Base-by-base conservation (phyloP, 2,113 vertebrate species). In the Trachemys scripta region DNA sequence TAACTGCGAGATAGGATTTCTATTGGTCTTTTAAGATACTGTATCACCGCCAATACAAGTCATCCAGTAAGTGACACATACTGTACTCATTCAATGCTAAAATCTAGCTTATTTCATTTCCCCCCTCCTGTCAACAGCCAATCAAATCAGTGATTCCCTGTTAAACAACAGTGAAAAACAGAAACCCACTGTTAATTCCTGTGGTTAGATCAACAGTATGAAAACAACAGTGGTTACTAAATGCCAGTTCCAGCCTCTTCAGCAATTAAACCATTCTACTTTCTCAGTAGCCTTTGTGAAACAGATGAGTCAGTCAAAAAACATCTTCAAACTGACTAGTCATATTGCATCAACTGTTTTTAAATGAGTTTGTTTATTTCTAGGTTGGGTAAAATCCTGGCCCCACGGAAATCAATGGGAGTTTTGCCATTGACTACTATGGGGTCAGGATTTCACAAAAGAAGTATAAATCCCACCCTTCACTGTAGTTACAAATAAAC, bases 101-200 rank as follows among this genome's bases (percentile, higher is more conserved):
- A 95, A 94, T 88, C 92, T 88, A 42, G 69, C 90, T 94, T 96
- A 89, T 81, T 89, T 87, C 88, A 94, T 94, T 96, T 96, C 96
- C 93, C 95, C 92, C 93, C 92, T 97, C 89, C 96, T 96, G 96
- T 50, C 94, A 95, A 96, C 94, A 97, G 96, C 84, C 96, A 90
- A 93, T 94, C 91, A 94, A 97, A 97, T 91, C 92, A 96, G 92
- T 11, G 82, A 87, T 96, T 91, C 95, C 92, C 95, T 92, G 84
- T 89, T 95, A 93, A 80, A 92, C 92, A 84, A n/a, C 88, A 94
- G 88, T 12, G 92, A 89, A 94, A 96, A 96, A 95, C 96, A 97
- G 96, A 94, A 97, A 96, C 96, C 93, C 95, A 94, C 92, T 85
- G 94, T 92, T 97, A 90, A 97, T 97, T 97, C 95, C 94, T 94